A percentile compares a stretch with the other conserved stretches of the same genome.
Conservation (phyloP, 53 echinoderm and acorn worm genomes). For the Echinometra lucunter region DNA sequence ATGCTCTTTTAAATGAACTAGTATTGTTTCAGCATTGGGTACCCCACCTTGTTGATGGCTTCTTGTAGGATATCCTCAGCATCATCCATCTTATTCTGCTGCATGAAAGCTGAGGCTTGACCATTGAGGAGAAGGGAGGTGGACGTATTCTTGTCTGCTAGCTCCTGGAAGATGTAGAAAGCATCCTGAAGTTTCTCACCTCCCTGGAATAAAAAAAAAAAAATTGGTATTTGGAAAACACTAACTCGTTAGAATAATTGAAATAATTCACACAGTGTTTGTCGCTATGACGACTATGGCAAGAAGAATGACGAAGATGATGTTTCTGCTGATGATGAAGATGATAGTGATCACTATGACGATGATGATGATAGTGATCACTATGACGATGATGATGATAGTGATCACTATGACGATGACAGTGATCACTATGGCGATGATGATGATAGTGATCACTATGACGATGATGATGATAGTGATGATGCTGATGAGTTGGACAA, state of each 20-base stretch:
- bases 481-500: slow-evolving; percentile 4
- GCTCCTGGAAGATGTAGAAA: slow-evolving; percentile 98
- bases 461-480: background rate
- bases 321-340: too few relatives aligned
- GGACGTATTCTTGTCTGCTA: slow-evolving; percentile 93
- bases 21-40: too few relatives aligned
- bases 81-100: slow-evolving; percentile 93
- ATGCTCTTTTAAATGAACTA: too few relatives aligned
- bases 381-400: background rate
- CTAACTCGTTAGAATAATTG: background rate
- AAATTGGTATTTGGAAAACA: background rate
- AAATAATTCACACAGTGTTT: background rate
- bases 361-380: slow-evolving; percentile 29
- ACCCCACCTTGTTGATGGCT: slow-evolving; percentile 88
- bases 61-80: slow-evolving; percentile 94
- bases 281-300: background rate
- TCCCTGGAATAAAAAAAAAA: slow-evolving; percentile 71
- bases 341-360: slow-evolving; percentile 5
- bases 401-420: background rate
- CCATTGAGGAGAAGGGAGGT: slow-evolving; percentile 95
- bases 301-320: too few relatives aligned
- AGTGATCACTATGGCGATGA: slow-evolving; percentile 20
- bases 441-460: background rate
- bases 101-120: slow-evolving; percentile 94
- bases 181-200: slow-evolving; percentile 99